These are phyloP conservation scores for Halocynthia roretzi DNA, from an alignment of 23 tunicate species.

Conservation along the genomic window DNA sequence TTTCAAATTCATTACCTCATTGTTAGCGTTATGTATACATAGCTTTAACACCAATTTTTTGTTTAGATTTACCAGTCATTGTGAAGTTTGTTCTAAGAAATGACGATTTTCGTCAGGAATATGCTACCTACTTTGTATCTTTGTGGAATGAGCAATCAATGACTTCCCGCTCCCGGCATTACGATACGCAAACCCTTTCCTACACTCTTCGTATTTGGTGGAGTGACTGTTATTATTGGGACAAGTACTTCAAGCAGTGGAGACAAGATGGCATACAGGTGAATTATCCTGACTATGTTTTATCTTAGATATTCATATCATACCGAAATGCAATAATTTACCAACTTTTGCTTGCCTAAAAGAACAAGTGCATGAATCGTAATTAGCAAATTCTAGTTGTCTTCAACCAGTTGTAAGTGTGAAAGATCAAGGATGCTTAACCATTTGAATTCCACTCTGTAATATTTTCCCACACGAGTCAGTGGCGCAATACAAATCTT, in stretches of 20 bases:
- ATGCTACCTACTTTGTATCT: conserved; percentile 18
- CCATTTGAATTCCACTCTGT: no score
- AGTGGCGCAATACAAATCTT: no score
- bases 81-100: conserved; percentile 58
- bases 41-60: neutral
- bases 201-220: conserved; percentile 55
- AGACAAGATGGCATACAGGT: conserved; percentile 51
- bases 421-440: no score
- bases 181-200: conserved; percentile 15
- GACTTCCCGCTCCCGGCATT: conserved; percentile 24
- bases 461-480: no score
- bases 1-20: neutral
- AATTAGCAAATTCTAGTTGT: no score
- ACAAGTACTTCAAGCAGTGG: conserved; percentile 29
- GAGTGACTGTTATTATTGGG: conserved; percentile 83
- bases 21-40: neutral
- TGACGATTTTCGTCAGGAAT: conserved; percentile 40
- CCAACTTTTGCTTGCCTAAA: no score
- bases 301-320: neutral
- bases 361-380: no score
- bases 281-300: neutral
- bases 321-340: no score
- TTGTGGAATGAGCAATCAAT: conserved; percentile 37
- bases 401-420: no score
- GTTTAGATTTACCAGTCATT: conserved; percentile 46